Evolutionary conservation across 2,113 vertebrate species (phyloP), one percentile per base, ranked within the genome.

Genomic region (Empidonax traillii): DNA sequence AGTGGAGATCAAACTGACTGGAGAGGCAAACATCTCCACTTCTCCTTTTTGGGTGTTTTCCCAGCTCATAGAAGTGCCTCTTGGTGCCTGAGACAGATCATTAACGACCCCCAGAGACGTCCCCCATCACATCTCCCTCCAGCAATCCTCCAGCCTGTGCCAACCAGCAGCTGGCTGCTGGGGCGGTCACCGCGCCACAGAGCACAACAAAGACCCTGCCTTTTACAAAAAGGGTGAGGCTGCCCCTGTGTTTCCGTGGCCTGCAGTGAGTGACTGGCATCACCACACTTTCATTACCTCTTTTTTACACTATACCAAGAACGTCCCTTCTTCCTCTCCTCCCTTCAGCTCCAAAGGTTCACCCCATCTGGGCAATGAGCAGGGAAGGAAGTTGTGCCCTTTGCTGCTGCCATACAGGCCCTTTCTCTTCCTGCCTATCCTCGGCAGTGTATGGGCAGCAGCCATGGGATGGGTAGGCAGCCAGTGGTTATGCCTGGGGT

Each of bases 11-110:
- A 81, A 96, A 87, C 52, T 81, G 89, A 65, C 55, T 37, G 6
- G 20, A 90, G 39, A 93, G 23, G 71, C 87, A 94, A 92, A 67
- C 56, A 31, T 79, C 90, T 90, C 79, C 44, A 85, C 61, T 92
- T 89, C 92, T 90, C 58, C 67, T 73, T 85, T 90, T 62, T 46
- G 49, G 71, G 83, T 85, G 41, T 69, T 85, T 90, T 91, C 75
- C 91, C 81, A 66, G 55, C 46, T 95, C 41, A 28, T 4, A 56
- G 90, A 96, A 96, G 41, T 67, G 68, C 72, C 61, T 85, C 12
- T 30, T 35, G 47, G 22, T 84, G 76, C 74, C 75, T 66, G 65
- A 85, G 85, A 46, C 55, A 86, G 72, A 74, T 55, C 63, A 41
- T 22, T 79, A 53, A 73, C 0, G 1, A 56, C 31, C 19, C 3